phyloP scores from a whole-genome alignment of 2,888 invertebrate species.

The Dascillus cervinus region DNA sequence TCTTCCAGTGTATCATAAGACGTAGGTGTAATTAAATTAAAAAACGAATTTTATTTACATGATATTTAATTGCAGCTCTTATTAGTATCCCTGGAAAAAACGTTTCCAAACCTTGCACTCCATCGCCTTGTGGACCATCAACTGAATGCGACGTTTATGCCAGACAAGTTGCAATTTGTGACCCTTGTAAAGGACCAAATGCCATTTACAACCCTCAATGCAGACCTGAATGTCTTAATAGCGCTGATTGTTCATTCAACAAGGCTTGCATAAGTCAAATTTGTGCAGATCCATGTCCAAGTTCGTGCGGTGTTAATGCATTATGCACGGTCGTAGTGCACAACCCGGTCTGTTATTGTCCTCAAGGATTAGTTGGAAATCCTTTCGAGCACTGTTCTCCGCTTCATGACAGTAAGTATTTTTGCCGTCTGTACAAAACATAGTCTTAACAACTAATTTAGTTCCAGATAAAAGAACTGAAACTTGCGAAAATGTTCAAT shows the following conservation, averaged over 20 bases:
- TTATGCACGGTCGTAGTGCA: constrained; percentile 63
- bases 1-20: constrained; percentile 60
- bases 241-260: constrained; percentile 71
- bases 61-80: constrained; percentile 7
- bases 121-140: constrained; percentile 67
- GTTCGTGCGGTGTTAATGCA: constrained; percentile 70
- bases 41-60: constrained; percentile 3
- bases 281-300: constrained; percentile 72
- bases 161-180: constrained; percentile 70
- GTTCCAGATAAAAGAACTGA: constrained; percentile 39
- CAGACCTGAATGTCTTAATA: constrained; percentile 74
- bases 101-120: constrained; percentile 60
- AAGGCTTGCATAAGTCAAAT: constrained; percentile 66
- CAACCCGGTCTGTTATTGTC: constrained; percentile 65
- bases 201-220: constrained; percentile 65
- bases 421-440: too few relatives aligned
- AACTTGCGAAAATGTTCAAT: constrained; percentile 62
- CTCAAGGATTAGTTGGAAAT: constrained; percentile 61
- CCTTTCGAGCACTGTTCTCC: constrained; percentile 68
- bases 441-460: constrained; percentile 29
- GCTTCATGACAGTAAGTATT: constrained; percentile 17
- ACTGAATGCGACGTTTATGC: constrained; percentile 63
- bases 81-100: constrained; percentile 51
- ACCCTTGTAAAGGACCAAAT: constrained; percentile 64
- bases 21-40: constrained; percentile 40